phyloP scores from a whole-genome alignment of 1,140 invertebrate genomes.

The Pissodes strobi region DNA sequence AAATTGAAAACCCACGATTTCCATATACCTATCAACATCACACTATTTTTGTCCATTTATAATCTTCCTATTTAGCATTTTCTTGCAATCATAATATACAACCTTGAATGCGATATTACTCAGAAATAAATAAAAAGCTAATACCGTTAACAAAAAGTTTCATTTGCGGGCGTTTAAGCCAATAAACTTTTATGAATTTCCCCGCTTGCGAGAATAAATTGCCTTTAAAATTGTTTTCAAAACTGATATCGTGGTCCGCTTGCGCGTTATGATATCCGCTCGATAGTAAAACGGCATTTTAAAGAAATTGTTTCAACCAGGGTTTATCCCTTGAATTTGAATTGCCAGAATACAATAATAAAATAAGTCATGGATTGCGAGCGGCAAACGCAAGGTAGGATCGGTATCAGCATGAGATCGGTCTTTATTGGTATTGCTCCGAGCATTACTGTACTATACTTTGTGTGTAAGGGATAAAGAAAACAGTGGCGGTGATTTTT shows the following conservation, averaged over 20 bases:
- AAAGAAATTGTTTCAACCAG: slow-evolving; percentile 29
- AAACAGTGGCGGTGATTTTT: too few relatives aligned
- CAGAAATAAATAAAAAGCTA: slow-evolving; percentile 5
- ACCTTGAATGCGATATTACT: too few relatives aligned
- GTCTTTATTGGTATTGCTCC: slow-evolving; percentile 30
- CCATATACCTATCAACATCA: too few relatives aligned
- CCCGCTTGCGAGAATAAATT: slow-evolving; percentile 14
- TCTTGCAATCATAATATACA: too few relatives aligned
- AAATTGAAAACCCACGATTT: too few relatives aligned
- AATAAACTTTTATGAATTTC: slow-evolving; percentile 25
- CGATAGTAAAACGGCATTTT: slow-evolving; percentile 32
- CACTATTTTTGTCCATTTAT: too few relatives aligned
- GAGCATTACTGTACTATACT: not conserved
- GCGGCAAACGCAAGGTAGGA: slow-evolving; percentile 11
- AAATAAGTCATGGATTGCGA: slow-evolving; percentile 35
- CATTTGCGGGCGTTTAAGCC: slow-evolving; percentile 11
- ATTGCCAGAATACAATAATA: slow-evolving; percentile 36
- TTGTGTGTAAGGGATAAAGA: too few relatives aligned
- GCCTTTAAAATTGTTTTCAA: slow-evolving; percentile 27
- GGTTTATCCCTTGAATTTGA: slow-evolving; percentile 23
- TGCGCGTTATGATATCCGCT: slow-evolving; percentile 19
- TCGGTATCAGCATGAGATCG: slow-evolving; percentile 16
- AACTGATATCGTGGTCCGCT: slow-evolving; percentile 9
- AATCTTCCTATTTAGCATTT: too few relatives aligned
- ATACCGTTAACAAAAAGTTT: slow-evolving; percentile 11